Conservation (phyloP, 2,797 vertebrate species). For the Thripadectes ignobilis region DNA sequence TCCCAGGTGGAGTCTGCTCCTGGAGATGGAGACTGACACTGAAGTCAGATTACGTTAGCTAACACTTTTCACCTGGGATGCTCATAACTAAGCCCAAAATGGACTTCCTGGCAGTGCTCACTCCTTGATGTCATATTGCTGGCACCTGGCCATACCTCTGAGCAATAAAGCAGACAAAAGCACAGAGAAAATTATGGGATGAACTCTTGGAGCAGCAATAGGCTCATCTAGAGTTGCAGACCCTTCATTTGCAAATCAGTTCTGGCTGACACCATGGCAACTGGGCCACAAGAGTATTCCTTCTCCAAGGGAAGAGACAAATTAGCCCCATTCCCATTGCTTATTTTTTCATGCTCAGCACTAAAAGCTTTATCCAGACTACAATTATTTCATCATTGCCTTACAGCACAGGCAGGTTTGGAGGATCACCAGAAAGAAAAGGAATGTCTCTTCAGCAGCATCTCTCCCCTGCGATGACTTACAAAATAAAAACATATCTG, state of each 20-base stretch:
- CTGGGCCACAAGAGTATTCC: not conserved
- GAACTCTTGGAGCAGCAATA: slow-evolving; percentile 8
- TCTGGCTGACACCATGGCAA: slow-evolving; percentile 27
- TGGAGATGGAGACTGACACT: not conserved
- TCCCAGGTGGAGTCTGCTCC: not conserved
- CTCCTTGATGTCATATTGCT: slow-evolving; percentile 38
- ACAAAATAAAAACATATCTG: not conserved
- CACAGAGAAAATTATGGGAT: slow-evolving; percentile 26
- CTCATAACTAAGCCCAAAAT: slow-evolving; percentile 59
- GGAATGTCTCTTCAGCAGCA: not conserved
- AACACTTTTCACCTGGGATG: slow-evolving; percentile 44
- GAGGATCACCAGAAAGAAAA: slow-evolving; percentile 18
- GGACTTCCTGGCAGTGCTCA: slow-evolving; percentile 44
- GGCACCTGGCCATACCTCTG: slow-evolving; percentile 28
- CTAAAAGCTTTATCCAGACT: slow-evolving; percentile 20
- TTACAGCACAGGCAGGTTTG: not conserved
- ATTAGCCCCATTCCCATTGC: not conserved
- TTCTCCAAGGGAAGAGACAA: not conserved
- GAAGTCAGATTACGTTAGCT: not conserved
- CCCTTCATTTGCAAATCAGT: slow-evolving; percentile 33
- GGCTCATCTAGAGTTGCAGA: not conserved
- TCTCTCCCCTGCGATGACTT: not conserved
- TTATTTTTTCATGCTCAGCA: not conserved
- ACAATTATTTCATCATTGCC: slow-evolving; percentile 6
- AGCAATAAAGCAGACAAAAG: slow-evolving; percentile 37